Conservation (phyloP, 1,140 invertebrate genomes). For the Nylanderia fulva region DNA sequence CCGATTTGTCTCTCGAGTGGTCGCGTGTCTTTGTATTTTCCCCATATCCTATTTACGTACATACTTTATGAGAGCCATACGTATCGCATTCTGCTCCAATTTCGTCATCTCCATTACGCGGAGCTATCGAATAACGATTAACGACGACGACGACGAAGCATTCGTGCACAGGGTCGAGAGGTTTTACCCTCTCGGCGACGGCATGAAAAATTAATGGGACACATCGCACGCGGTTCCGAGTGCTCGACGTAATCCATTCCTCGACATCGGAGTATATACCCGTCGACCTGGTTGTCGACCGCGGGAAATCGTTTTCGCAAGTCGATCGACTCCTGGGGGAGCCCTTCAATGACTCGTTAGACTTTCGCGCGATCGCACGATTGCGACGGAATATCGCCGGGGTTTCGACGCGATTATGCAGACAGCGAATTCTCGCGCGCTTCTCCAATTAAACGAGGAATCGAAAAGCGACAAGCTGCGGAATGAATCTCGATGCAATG, state of each 20-base stretch:
- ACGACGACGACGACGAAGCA: constrained; percentile 39
- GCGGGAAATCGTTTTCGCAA: constrained; percentile 30
- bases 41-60: not conserved
- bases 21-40: constrained; percentile 7
- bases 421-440: constrained; percentile 37
- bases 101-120: constrained; percentile 40
- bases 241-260: constrained; percentile 20
- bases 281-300: constrained; percentile 34
- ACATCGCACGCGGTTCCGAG: constrained; percentile 32
- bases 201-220: constrained; percentile 59
- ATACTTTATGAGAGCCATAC: not conserved
- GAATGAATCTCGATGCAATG: constrained; percentile 27
- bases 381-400: constrained; percentile 24
- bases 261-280: not conserved
- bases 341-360: constrained; percentile 54
- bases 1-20: constrained; percentile 18
- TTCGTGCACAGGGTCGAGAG: constrained; percentile 13
- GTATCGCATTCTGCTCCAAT: constrained; percentile 25
- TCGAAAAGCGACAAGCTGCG: constrained; percentile 18
- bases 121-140: constrained; percentile 52
- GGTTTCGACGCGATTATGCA: constrained; percentile 64
- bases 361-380: constrained; percentile 58
- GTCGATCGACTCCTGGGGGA: not conserved
- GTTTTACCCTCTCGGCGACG: constrained; percentile 29
- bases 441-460: constrained; percentile 64